Evolutionary conservation across 2,888 invertebrate genomes (phyloP), one percentile per base, ranked within the genome.

Genomic region (Lydus trimaculatus): DNA sequence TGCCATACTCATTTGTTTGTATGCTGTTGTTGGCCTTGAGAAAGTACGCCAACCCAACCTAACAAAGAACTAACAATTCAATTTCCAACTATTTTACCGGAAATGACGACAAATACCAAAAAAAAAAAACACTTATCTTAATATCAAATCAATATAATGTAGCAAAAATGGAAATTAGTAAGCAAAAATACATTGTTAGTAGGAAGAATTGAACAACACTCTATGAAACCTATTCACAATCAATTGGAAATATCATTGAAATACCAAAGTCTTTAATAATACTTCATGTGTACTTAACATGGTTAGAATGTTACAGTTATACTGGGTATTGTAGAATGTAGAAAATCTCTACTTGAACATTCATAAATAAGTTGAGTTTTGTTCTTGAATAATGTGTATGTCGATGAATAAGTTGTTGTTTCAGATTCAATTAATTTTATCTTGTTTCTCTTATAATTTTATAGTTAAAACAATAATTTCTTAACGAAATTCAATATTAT

Each of bases 1-100:
- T 73, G 73, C 76, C 68, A 75, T 74, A 74, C 70, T 70, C 72
- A 74, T 76, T 76, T 75, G 76, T 75, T 77, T 76, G 74, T 73
- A 73, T 72, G 71, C 2, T 67, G 36, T 65, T 66, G 65, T 68
- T 75, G 79, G 75, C 78, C 79, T 78, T 79, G 78, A 74, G 71
- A 72, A 67, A 70, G 73, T 74, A 75, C 76, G 75, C 77, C 73
- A 75, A 73, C 73, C 73, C 73, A 72, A 52, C 23, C 52, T 20
- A 52, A 73, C 76, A 72, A 75, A 74, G 72, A 72, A 67, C 43
- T 58, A 60, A 59, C 59, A 58, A 63, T 67, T 52, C 23, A 56
- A 64, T 58, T 58, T 33, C 23, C 58, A 48, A 33, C 59, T 36
- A 65, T 63, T 62, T 60, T 43, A 65, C 69, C 69, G 69, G 69